Conservation (phyloP, 2,888 invertebrate genomes). For the Anoncus sp. region DNA sequence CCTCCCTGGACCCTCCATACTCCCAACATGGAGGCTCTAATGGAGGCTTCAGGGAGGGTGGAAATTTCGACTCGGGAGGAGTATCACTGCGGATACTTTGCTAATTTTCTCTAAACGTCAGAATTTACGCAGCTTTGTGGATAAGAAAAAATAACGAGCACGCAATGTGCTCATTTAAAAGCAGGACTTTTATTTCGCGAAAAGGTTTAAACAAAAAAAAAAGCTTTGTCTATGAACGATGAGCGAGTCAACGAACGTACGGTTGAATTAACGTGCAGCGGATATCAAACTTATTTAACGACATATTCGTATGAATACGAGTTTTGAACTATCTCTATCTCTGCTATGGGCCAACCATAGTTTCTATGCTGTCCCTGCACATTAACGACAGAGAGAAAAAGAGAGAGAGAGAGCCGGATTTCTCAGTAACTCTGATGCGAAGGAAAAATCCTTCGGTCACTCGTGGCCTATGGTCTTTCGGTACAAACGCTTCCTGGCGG, state of each 20-base stretch:
- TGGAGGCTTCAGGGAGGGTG: too few species aligned
- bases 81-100: too few species aligned
- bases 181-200: too few species aligned
- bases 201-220: too few species aligned
- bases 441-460: slow-evolving; percentile 33
- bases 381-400: neutral
- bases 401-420: slow-evolving; percentile 47
- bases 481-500: slow-evolving; percentile 12
- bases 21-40: too few species aligned
- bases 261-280: slow-evolving; percentile 26
- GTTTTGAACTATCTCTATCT: slow-evolving; percentile 15
- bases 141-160: neutral
- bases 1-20: too few species aligned
- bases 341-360: neutral
- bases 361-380: neutral
- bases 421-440: slow-evolving; percentile 37
- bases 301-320: slow-evolving; percentile 5
- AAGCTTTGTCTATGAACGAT: too few species aligned
- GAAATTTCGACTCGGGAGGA: too few species aligned
- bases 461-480: slow-evolving; percentile 23
- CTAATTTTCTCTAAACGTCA: too few species aligned
- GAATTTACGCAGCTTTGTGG: neutral
- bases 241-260: neutral
- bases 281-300: slow-evolving; percentile 2
- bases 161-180: neutral